Evolutionary conservation across 2,113 vertebrate species (phyloP).

Genomic region (Varanus komodoensis): DNA sequence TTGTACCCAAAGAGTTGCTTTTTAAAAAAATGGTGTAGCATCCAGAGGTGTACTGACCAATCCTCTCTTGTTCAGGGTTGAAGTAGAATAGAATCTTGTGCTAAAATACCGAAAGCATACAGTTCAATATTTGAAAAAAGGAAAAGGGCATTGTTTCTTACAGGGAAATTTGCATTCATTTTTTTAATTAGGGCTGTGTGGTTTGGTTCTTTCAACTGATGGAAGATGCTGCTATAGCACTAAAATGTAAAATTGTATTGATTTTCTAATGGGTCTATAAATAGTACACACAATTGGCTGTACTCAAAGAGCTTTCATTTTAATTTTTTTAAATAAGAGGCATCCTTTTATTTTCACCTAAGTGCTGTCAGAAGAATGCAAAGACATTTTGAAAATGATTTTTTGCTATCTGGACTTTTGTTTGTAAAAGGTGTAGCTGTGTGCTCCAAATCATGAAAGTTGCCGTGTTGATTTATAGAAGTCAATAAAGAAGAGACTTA

Average conservation of each 20-base stretch:
- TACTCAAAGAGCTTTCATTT: neutral
- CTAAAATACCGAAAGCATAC: neutral
- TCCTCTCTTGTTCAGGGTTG: neutral
- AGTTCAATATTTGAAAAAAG: neutral
- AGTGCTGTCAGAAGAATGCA: conserved; percentile 11
- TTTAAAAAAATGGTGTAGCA: conserved; percentile 10
- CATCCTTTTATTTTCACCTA: neutral
- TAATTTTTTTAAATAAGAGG: neutral
- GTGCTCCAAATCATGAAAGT: neutral
- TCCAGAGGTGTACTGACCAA: neutral
- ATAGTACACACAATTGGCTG: neutral
- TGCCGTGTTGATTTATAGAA: neutral
- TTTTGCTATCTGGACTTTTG: neutral
- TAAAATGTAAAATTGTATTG: conserved; percentile 6
- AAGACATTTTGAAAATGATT: neutral
- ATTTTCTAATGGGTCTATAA: conserved; percentile 24
- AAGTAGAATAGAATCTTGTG: neutral
- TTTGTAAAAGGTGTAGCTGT: neutral
- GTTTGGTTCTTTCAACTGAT: neutral
- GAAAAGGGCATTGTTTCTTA: neutral
- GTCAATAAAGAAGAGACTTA: conserved; percentile 25
- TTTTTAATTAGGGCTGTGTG: neutral
- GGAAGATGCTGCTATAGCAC: neutral
- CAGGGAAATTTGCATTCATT: neutral
- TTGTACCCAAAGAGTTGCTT: conserved; percentile 5